Percentiles rank a stretch among this genome's conserved stretches.
phyloP scores from a whole-genome alignment of 2,888 invertebrate genomes.

The Caprella mutica region DNA sequence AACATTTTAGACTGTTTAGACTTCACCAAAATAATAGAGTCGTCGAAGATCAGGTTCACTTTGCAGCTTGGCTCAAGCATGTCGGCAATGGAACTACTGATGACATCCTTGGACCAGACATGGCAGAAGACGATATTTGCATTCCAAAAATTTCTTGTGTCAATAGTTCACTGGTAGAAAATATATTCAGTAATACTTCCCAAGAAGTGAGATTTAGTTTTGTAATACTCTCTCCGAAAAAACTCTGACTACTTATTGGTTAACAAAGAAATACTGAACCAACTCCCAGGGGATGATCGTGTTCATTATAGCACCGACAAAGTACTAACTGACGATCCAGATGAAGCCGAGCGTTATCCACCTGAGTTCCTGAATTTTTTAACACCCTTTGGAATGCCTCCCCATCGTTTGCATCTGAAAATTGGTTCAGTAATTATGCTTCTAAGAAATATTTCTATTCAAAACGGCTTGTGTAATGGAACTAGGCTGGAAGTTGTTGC shows the following conservation, averaged over 20 bases:
- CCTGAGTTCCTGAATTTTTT: constrained; percentile 4
- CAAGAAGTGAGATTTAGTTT: background rate
- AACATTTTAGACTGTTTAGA: background rate
- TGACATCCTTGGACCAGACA: background rate
- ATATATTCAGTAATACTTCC: background rate
- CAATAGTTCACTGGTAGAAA: background rate
- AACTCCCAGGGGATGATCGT: background rate
- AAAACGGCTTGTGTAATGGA: background rate
- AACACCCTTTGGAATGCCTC: background rate
- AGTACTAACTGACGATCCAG: background rate
- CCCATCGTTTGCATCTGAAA: background rate
- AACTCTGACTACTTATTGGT: background rate
- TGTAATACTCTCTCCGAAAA: constrained; percentile 1
- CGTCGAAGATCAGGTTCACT: background rate
- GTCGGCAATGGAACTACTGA: background rate
- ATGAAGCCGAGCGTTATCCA: background rate
- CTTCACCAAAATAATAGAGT: background rate
- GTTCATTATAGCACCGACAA: background rate
- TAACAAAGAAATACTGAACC: background rate
- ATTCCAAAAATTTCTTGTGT: background rate
- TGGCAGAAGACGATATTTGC: background rate
- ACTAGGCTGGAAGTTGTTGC: background rate
- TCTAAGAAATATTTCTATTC: background rate
- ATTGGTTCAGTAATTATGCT: background rate
- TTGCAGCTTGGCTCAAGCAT: background rate